These are phyloP conservation scores for Tillus elongatus DNA, from an alignment of 2,888 invertebrate species.

Conservation along the genomic window DNA sequence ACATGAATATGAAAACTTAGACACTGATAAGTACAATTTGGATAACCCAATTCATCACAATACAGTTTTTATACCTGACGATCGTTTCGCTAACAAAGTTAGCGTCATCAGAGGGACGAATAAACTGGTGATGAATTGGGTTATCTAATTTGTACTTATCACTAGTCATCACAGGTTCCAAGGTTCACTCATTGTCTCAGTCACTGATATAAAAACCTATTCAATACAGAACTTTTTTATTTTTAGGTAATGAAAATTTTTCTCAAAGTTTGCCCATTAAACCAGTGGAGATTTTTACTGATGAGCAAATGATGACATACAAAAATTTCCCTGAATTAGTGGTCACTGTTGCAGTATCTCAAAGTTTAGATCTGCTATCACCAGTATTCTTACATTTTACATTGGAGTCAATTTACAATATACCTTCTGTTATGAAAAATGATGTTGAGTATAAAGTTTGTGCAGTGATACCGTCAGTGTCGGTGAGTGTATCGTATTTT, in stretches of 20 bases:
- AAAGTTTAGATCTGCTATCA: constrained; percentile 19
- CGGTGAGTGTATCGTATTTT: too few species aligned
- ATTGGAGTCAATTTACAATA: constrained; percentile 36
- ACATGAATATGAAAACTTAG: background rate
- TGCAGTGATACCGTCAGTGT: too few species aligned
- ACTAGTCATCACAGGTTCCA: background rate
- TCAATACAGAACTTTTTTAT: background rate
- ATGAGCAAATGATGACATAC: constrained; percentile 28
- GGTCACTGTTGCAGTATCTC: constrained; percentile 26
- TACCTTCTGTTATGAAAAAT: constrained; percentile 26
- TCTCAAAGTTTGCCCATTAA: constrained; percentile 25
- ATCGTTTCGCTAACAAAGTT: too few species aligned
- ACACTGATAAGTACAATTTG: too few species aligned
- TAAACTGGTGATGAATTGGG: too few species aligned
- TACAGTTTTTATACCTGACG: too few species aligned
- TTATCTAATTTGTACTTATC: too few species aligned
- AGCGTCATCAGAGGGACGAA: too few species aligned
- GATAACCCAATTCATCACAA: too few species aligned
- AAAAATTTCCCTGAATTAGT: constrained; percentile 30
- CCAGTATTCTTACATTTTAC: constrained; percentile 31
- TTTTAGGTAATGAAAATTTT: constrained; percentile 21
- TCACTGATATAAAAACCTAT: too few species aligned
- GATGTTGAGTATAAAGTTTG: constrained; percentile 32
- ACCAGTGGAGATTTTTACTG: constrained; percentile 22
- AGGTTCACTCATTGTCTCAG: too few species aligned